Base-by-base conservation (phyloP, 2,797 vertebrate species). In the Chrysocyon brachyurus region DNA sequence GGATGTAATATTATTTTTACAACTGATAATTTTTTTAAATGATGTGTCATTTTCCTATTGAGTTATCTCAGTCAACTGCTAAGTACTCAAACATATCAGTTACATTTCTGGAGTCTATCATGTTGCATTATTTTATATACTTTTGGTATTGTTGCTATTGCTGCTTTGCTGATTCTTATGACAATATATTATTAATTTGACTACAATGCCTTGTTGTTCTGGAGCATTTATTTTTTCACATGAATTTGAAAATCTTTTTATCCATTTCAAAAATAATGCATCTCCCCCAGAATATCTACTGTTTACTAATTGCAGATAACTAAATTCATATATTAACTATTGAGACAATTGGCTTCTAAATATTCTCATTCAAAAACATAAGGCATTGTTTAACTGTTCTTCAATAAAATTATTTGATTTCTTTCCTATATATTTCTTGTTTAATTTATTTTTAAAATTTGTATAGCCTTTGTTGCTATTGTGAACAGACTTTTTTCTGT, bases 1-100 rank as follows among this genome's bases (percentile, higher is more conserved):
- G 24, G 16, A 36, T 59, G 68, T 75, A 26, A 49, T 81, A 64
- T 92, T 91, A 84, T 84, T 49, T 97, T 91, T 84, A 21, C 46
- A 68, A 24, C 14, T 3, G 6, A 64, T 68, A 90, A 88, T 84
- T 54, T 97, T 92, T 33, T 93, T 91, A 46, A 92, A 31, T 12
- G 64, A 95, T 6, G 12, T 17, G 73, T 52, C 21, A 66, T 61
- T 96, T 93, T n/a, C 12, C 56, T 40, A 78, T 9, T 86, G 24
- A 94, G 26, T 56, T 91, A 91, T 91, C 26, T 77, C 54, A 54
- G 81, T 54, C 10, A 78, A 49, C 64, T 16, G 49, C 36, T 72
- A 91, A 82, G 64, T 75, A 86, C 12, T 84, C 33, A 66, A 28
- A 66, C 66, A 49, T 31, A 73, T 24, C 4, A 28, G 49, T 52